Base-by-base conservation (phyloP, 2,888 invertebrate species). In the Pheosia tremula region DNA sequence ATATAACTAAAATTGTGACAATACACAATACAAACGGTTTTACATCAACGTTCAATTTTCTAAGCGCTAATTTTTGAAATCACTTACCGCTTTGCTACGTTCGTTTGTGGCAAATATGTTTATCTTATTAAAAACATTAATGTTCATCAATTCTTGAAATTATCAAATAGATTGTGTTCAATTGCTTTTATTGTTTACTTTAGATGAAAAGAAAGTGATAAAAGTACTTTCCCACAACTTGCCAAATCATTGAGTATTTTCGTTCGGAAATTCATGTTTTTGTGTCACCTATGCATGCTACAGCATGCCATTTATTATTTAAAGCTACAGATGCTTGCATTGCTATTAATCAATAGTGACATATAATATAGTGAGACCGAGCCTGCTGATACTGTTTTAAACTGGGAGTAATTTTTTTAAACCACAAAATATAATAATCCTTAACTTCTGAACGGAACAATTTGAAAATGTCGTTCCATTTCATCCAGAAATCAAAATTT, bases 1-100 rank as follows among this genome's bases (percentile, higher is more conserved):
- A 90, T 75, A 85, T 88, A 90, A 78, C 71, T 63, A 74, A 75
- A 75, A 72, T 43, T 74, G 77, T 81, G 81, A 77, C 84, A 85
- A 79, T 75, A 81, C 72, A 78, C 72, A 82, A 82, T 80, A 84
- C 76, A 87, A 87, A 86, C 82, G 68, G 65, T 73, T 74, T 70
- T 67, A 68, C 69, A 68, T 57, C 61, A 63, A 64, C 52, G 41
- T 39, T 55, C n/a, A 58, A 37, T 38, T 50, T 24, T 7, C 38
- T 10, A 61, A 79, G 69, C 82, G 83, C 83, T 82, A 81, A 82
- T 66, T 75, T 81, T 82, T 66, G 75, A 83, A 83, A 71, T 70
- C 58, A 67, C 83, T 79, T 66, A 83, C 83, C 76, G 72, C 61
- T 68, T 63, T 59, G 58, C 61, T 36, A 61, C 59, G 69, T 73